phyloP scores from a whole-genome alignment of 2,113 vertebrate genomes.

The Pavo muticus region DNA sequence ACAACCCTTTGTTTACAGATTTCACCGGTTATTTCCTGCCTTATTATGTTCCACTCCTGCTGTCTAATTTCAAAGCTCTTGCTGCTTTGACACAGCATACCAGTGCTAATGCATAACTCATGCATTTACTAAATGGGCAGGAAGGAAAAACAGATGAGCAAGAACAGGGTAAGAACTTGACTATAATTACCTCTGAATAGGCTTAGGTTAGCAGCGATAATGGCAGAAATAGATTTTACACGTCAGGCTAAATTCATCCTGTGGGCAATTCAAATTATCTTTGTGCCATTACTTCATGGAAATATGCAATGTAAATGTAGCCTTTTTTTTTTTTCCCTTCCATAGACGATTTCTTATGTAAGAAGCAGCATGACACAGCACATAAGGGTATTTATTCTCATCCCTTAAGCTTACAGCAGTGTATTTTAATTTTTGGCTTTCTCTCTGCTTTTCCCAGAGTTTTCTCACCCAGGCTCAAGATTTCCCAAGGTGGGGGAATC shows the following conservation, averaged over 20 bases:
- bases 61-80: slow-evolving; percentile 34
- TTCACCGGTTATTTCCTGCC: neutral
- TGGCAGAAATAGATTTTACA: slow-evolving; percentile 51
- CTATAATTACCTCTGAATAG: slow-evolving; percentile 49
- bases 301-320: neutral
- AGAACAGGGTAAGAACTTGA: slow-evolving; percentile 32
- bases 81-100: slow-evolving; percentile 22
- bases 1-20: neutral
- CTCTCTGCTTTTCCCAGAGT: neutral
- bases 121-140: slow-evolving; percentile 36
- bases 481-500: neutral
- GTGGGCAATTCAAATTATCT: slow-evolving; percentile 11
- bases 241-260: slow-evolving; percentile 19
- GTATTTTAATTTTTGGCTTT: neutral
- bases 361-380: slow-evolving; percentile 5
- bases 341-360: neutral
- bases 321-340: neutral
- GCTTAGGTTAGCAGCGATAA: slow-evolving; percentile 44
- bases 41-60: neutral
- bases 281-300: slow-evolving; percentile 11
- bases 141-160: slow-evolving; percentile 39
- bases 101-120: slow-evolving; percentile 49
- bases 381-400: neutral
- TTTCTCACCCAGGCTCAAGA: neutral
- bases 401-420: neutral